Evolutionary conservation across 2,113 vertebrate species (phyloP), one percentile per base, ranked within the genome.

Genomic region (Lepus americanus): DNA sequence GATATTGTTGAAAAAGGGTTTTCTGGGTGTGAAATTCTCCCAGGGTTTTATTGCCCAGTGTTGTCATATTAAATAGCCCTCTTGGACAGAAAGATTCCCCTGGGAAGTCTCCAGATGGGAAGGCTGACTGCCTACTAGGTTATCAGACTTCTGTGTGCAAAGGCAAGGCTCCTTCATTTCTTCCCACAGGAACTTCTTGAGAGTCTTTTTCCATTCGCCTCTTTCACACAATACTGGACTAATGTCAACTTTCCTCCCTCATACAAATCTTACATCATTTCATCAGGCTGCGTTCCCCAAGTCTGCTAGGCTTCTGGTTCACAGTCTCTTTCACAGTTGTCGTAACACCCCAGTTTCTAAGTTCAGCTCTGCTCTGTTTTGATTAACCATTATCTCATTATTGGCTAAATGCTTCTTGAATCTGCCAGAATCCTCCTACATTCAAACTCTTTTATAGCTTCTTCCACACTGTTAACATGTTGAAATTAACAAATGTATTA

Each of bases 401-500:
- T 19, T 70, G 4, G 66, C 25, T 55, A 29, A 86, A 31, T 5
- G 8, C 69, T 31, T 29, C 64, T 79, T 61, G 59, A 69, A 51
- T n/a, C 83, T 79, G 3, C 33, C 6, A 25, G 59, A 33, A 7
- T 77, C 31, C 25, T 27, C 78, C 79, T 87, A 36, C 49, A 2
- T n/a, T 88, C 63, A 72, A 1, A 23, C 27, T 36, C 25, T 70
- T 14, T 39, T 25, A 23, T 51, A 16, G 3, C 19, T 51, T 69
- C 72, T 81, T 39, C 59, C n/a, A 16, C 2, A 39, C 7, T 10
- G 7, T 73, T 77, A 69, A 16, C 67, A 39, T 80, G 66, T 84
- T 87, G 77, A 93, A 55, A 84, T 90, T 44, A 92, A 77, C 80
- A 87, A 63, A 76, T n/a, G 5, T 67, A 7, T 11, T 70, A 7